Conservation (phyloP, 2,797 vertebrate genomes). For the Sebastes nivosus region DNA sequence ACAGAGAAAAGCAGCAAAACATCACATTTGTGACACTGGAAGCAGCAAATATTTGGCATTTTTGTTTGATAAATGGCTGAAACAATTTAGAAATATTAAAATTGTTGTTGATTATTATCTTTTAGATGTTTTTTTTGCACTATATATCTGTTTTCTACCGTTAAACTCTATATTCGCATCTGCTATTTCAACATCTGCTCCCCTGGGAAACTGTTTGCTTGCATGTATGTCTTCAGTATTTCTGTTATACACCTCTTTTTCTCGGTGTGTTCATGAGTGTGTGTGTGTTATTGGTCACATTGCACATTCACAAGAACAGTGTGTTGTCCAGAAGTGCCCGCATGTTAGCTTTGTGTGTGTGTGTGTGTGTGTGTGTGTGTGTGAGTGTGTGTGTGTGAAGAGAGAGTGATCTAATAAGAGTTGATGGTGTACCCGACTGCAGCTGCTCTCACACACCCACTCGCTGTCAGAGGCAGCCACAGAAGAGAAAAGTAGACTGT, state of each 20-base stretch:
- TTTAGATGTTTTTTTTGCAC: not conserved
- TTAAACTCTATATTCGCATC: not conserved
- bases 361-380: not conserved
- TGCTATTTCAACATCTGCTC: not conserved
- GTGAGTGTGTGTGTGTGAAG: constrained; percentile 26
- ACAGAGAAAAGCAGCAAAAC: not conserved
- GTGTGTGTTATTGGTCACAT: constrained; percentile 6
- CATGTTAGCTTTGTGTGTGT: not conserved
- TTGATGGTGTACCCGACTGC: constrained; percentile 69
- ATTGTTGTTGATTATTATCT: not conserved
- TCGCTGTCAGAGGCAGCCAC: constrained; percentile 60
- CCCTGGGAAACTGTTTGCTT: not conserved
- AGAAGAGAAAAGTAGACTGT: constrained; percentile 46
- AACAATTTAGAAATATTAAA: too few species aligned
- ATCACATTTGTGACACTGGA: not conserved
- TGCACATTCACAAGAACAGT: constrained; percentile 9
- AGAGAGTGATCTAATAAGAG: constrained; percentile 71
- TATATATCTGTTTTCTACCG: not conserved
- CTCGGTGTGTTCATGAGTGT: not conserved
- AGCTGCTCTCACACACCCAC: constrained; percentile 76
- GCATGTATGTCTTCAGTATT: not conserved
- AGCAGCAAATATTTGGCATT: not conserved
- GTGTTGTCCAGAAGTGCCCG: constrained; percentile 19
- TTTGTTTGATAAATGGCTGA: too few species aligned
- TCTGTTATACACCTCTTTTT: not conserved